Percentiles rank a stretch among this genome's conserved stretches.
Evolutionary conservation across 2,113 vertebrate species (phyloP).

Genomic region (Cynocephalus volans): DNA sequence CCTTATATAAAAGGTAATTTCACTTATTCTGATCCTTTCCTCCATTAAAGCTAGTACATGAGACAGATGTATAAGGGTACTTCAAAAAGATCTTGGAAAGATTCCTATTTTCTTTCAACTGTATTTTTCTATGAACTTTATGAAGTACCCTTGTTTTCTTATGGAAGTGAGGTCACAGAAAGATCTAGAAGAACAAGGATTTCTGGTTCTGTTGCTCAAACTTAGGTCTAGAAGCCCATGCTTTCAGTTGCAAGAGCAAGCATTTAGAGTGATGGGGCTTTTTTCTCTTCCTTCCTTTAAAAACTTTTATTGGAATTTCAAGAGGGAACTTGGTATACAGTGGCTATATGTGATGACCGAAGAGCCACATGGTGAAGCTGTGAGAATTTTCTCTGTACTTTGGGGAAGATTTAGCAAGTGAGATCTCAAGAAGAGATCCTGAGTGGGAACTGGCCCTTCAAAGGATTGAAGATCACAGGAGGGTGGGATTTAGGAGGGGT

Average conservation of each 20-base stretch:
- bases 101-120: too few species aligned
- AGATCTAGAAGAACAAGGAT: not conserved
- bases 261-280: not conserved
- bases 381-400: not conserved
- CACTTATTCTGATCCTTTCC: not conserved
- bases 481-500: accelerated
- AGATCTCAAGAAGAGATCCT: not conserved
- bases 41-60: not conserved
- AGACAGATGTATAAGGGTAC: not conserved
- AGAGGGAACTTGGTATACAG: not conserved
- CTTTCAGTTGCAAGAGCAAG: not conserved
- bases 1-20: not conserved
- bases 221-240: not conserved
- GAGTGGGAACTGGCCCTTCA: not conserved
- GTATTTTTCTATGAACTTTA: too few species aligned
- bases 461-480: accelerated
- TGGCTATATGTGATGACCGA: accelerated
- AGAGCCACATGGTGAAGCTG: accelerated
- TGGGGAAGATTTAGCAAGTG: accelerated
- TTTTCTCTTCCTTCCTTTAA: not conserved
- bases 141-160: not conserved
- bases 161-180: not conserved
- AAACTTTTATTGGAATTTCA: not conserved
- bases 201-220: not conserved
- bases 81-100: too few species aligned